These are phyloP conservation scores for Monarcha castaneiventris DNA, from an alignment of 2,113 vertebrate species.

Conservation along the genomic window DNA sequence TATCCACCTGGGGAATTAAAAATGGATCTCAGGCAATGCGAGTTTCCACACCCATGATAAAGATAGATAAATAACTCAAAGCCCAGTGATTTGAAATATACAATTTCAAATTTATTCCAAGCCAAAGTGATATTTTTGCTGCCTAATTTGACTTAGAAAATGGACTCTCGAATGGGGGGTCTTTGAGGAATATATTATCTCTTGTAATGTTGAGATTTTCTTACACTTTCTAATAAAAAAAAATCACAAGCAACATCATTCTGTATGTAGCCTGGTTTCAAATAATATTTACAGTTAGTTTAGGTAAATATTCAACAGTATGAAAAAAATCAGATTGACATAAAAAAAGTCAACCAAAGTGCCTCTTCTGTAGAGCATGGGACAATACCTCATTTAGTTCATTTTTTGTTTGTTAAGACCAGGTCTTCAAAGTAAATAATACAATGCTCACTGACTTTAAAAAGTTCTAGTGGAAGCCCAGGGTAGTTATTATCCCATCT, in stretches of 20 bases:
- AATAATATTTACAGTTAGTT: neutral
- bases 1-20: slow-evolving; percentile 20
- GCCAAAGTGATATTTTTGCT: neutral
- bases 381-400: neutral
- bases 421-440: neutral
- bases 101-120: neutral
- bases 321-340: neutral
- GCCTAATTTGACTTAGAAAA: neutral
- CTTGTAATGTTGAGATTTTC: neutral
- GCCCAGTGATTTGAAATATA: neutral
- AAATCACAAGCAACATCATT: neutral
- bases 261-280: neutral
- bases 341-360: neutral
- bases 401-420: neutral
- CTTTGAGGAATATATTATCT: neutral
- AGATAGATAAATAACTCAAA: neutral
- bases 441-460: neutral
- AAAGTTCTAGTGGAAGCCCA: neutral
- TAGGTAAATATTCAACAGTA: neutral
- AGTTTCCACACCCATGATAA: neutral
- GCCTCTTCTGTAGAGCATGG: neutral
- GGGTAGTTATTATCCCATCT: neutral
- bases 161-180: neutral
- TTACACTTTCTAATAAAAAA: neutral
- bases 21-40: neutral